Evolutionary conservation across 2,797 vertebrate species (phyloP), one percentile per base, ranked within the genome.

Genomic region (Dendrocincla fuliginosa): DNA sequence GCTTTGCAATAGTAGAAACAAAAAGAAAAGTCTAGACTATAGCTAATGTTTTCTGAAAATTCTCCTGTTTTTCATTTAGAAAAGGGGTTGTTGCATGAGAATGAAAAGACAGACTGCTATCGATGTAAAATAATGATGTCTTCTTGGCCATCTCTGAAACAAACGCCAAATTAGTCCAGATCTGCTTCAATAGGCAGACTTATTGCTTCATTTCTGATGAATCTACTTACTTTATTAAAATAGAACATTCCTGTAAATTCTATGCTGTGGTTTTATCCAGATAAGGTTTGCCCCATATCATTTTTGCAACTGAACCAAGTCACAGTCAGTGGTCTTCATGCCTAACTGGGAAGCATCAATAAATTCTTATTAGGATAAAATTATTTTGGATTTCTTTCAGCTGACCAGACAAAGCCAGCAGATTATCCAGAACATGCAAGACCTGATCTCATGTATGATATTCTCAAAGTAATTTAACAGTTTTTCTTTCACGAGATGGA

Each of bases 81-180:
- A 84, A 95, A 95, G 67, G 60, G 28, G 23, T 87, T 74, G 47
- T 73, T 82, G 63, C 59, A 56, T 23, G 70, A 82, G 63, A 84
- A 84, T 82, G 59, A 91, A 79, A 88, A 87, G 90, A 79, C 67
- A 87, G 88, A 49, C 76, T 87, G 88, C 70, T 79, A 33, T 70
- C 56, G 77, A 88, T 88, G 52, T 79, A 79, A 88, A 90, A 76
- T 64, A 86, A 33, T 12, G 84, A 94, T 93, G 84, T 93, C 80
- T 76, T 91, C 73, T 70, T 90, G 92, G 67, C 52, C 80, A 84
- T 73, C 94, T 93, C 65, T 91, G 55, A 95, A 94, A 86, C 53
- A 35, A 89, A 93, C 70, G 52, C 14, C 84, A 84, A 87, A 82
- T 90, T 77, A 92, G 52, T 49, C 41, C 67, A 90, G n/a, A 71